A percentile compares a stretch with the other conserved stretches of the same genome.
Evolutionary conservation across 2,888 invertebrate species (phyloP).

Genomic region (Parapristionchus giblindavisi): DNA sequence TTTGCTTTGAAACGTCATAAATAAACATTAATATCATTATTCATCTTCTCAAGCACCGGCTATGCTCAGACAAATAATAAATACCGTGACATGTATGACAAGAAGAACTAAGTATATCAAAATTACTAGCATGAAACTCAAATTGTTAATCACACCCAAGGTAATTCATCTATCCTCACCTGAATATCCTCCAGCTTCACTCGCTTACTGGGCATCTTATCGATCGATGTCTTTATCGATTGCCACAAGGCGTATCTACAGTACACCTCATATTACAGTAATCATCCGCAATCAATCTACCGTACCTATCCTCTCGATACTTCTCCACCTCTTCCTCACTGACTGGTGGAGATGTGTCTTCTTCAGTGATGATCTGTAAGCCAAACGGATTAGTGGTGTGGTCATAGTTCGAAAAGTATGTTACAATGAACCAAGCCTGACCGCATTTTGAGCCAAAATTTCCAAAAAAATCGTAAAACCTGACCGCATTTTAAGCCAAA

Average conservation of each 20-base stretch:
- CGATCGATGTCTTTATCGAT: constrained; percentile 12
- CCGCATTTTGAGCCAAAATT: too few species aligned
- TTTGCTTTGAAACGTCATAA: too few species aligned
- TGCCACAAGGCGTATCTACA: constrained; percentile 33
- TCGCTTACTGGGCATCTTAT: constrained; percentile 43
- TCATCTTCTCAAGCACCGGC: constrained; percentile 1
- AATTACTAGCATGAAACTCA: background rate
- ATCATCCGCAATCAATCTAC: background rate
- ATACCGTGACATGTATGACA: too few species aligned
- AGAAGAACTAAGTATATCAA: too few species aligned
- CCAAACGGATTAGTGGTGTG: too few species aligned
- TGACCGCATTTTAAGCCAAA: too few species aligned
- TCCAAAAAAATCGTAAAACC: too few species aligned
- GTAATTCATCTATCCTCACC: background rate
- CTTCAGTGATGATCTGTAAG: constrained; percentile 67
- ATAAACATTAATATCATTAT: background rate
- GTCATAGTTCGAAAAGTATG: too few species aligned
- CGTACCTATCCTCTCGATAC: constrained; percentile 51
- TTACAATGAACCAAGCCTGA: too few species aligned
- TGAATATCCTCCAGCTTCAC: constrained; percentile 44
- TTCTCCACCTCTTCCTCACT: constrained; percentile 54
- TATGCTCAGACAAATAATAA: too few species aligned
- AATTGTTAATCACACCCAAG: background rate
- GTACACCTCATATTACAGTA: background rate
- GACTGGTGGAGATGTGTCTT: constrained; percentile 53